Evolutionary conservation across 2,888 invertebrate genomes (phyloP).

Genomic region (Anorthoa munda): DNA sequence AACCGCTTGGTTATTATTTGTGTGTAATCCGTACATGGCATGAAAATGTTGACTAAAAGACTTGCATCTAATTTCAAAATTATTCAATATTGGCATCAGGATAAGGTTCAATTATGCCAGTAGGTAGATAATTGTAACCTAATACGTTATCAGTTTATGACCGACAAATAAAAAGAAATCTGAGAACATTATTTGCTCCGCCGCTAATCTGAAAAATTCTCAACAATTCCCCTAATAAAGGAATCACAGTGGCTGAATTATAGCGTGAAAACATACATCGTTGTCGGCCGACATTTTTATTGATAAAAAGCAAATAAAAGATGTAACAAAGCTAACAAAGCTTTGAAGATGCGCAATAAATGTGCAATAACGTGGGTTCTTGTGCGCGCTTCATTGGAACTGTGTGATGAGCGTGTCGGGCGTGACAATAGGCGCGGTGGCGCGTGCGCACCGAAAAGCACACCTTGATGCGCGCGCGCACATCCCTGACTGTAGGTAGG

Average conservation of each 20-base stretch:
- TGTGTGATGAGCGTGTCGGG: conserved; percentile 84
- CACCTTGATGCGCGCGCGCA: conserved; percentile 78
- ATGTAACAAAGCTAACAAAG: conserved; percentile 85
- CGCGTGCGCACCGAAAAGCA: conserved; percentile 83
- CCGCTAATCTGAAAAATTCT: conserved; percentile 55
- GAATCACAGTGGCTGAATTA: conserved; percentile 81
- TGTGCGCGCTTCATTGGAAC: conserved; percentile 79
- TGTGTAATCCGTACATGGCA: too few relatives aligned
- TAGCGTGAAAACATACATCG: conserved; percentile 89
- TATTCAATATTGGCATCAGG: too few relatives aligned
- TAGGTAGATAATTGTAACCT: conserved; percentile 27
- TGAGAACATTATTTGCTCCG: conserved; percentile 67
- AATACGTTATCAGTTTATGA: background rate
- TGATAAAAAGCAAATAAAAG: conserved; percentile 86
- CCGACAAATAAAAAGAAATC: conserved; percentile 52
- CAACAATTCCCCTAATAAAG: conserved; percentile 75
- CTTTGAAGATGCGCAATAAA: conserved; percentile 90
- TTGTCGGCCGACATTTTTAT: conserved; percentile 80
- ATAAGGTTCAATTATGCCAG: conserved; percentile 8
- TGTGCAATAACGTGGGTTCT: conserved; percentile 86
- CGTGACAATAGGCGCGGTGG: conserved; percentile 84
- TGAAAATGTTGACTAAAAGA: too few relatives aligned
- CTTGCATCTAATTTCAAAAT: too few relatives aligned
- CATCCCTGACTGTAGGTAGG: conserved; percentile 25
- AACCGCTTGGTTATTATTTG: too few relatives aligned